Conservation (phyloP, 2,113 vertebrate genomes). For the Paraplagusia blochii region DNA sequence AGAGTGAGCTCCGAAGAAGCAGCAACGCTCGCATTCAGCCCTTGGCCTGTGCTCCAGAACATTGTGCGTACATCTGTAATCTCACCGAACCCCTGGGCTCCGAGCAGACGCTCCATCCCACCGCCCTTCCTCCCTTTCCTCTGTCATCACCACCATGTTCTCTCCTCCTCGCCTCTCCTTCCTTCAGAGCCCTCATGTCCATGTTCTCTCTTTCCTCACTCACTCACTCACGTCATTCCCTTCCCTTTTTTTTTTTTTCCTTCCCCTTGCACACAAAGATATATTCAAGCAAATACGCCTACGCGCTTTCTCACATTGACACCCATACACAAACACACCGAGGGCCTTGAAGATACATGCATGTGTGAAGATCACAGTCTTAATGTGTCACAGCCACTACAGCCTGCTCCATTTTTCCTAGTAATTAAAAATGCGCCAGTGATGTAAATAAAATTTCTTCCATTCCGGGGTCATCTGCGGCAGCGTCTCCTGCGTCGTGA, state of each 20-base stretch:
- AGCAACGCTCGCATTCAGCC: conserved; percentile 69
- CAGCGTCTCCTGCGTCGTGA: conserved; percentile 8
- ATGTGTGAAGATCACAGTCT: conserved; percentile 65
- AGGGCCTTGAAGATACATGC: conserved; percentile 68
- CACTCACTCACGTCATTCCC: conserved; percentile 44
- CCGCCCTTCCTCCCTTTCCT: conserved; percentile 11
- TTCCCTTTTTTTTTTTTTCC: conserved; percentile 46
- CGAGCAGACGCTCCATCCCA: conserved; percentile 22
- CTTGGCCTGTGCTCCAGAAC: conserved; percentile 70
- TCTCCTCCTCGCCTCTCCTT: conserved; percentile 33
- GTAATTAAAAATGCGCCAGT: conserved; percentile 43
- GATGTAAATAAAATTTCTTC: conserved; percentile 15
- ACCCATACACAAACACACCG: conserved; percentile 65
- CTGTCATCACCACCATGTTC: conserved; percentile 28
- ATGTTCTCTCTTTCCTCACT: conserved; percentile 28
- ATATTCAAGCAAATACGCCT: conserved; percentile 71
- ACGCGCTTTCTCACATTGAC: conserved; percentile 67
- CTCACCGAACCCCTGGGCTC: conserved; percentile 64
- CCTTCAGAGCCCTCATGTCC: conserved; percentile 39
- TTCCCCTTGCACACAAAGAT: conserved; percentile 55
- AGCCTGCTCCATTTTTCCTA: conserved; percentile 46
- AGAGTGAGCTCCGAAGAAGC: conserved; percentile 63
- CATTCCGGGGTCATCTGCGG: conserved; percentile 28
- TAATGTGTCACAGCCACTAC: conserved; percentile 61
- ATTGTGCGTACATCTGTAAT: conserved; percentile 74